phyloP scores from a whole-genome alignment of 2,888 invertebrate species.

The Leptarthrus brevirostris region DNA sequence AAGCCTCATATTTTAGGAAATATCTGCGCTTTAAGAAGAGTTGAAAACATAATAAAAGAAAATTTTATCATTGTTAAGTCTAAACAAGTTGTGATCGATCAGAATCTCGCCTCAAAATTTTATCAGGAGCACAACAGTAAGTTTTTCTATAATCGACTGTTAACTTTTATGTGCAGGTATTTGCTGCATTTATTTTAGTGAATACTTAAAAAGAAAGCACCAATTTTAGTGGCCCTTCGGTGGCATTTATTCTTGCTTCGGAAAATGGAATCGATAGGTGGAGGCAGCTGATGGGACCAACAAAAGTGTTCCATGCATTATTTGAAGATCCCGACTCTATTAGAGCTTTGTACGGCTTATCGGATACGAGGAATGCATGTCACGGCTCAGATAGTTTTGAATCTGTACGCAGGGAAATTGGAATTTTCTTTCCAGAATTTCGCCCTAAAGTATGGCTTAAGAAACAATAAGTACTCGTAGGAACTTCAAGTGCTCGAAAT shows the following conservation, averaged over 20 bases:
- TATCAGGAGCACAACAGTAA: constrained; percentile 85
- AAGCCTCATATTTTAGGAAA: constrained; percentile 88
- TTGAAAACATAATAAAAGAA: constrained; percentile 75
- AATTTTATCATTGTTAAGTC: constrained; percentile 81
- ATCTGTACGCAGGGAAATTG: constrained; percentile 82
- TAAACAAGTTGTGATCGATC: constrained; percentile 73
- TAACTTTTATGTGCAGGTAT: constrained; percentile 85
- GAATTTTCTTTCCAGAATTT: constrained; percentile 88
- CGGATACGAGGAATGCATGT: constrained; percentile 93
- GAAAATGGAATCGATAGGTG: constrained; percentile 82
- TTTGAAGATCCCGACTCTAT: constrained; percentile 82
- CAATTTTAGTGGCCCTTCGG: constrained; percentile 80
- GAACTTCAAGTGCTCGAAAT: no score
- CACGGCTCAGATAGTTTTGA: constrained; percentile 88
- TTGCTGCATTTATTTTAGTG: constrained; percentile 57
- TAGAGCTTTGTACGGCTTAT: constrained; percentile 86
- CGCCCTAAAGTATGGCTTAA: constrained; percentile 50
- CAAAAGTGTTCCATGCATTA: constrained; percentile 85
- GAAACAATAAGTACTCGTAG: constrained; percentile 3
- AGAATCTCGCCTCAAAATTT: constrained; percentile 76
- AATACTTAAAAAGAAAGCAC: neutral
- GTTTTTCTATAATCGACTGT: constrained; percentile 85
- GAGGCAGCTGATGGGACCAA: constrained; percentile 89
- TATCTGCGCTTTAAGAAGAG: constrained; percentile 76
- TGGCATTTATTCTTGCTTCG: constrained; percentile 81